These are phyloP conservation scores for Ditylenchus dipsaci DNA, from an alignment of 1,140 invertebrate species.

Conservation along the genomic window DNA sequence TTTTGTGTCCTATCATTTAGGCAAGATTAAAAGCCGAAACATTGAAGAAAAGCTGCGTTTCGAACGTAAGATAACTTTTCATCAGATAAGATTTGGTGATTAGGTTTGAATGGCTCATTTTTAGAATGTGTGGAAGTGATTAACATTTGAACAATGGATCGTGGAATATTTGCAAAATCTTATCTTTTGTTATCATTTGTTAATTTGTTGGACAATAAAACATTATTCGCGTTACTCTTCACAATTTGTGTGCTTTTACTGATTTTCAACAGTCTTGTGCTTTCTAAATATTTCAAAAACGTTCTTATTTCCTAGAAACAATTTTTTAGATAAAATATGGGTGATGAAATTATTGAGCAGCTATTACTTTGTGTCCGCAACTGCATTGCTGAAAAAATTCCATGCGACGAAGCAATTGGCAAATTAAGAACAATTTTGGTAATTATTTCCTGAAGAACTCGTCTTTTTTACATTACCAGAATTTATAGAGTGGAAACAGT, in stretches of 20 bases:
- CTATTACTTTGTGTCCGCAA: constrained; percentile 2
- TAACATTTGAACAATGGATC: background rate
- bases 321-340: background rate
- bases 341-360: constrained; percentile 6
- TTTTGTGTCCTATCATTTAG: constrained; percentile 1
- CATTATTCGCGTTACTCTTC: too few species aligned
- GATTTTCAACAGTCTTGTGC: too few species aligned
- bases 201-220: too few species aligned
- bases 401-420: background rate
- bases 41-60: constrained; percentile 45
- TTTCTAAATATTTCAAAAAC: too few species aligned
- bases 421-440: constrained; percentile 12
- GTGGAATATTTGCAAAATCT: too few species aligned
- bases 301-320: too few species aligned
- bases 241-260: too few species aligned
- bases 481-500: background rate
- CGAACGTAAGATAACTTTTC: constrained; percentile 32
- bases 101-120: background rate
- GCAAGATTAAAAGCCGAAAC: constrained; percentile 47
- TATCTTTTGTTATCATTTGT: too few species aligned
- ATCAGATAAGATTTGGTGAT: background rate
- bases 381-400: constrained; percentile 6
- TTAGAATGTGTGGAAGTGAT: constrained; percentile 7
- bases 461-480: background rate
- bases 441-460: background rate